Evolutionary conservation across 64 coral and sea anemone genomes (phyloP), one percentile per base, ranked within the genome.

Genomic region (Pocillopora verrucosa): DNA sequence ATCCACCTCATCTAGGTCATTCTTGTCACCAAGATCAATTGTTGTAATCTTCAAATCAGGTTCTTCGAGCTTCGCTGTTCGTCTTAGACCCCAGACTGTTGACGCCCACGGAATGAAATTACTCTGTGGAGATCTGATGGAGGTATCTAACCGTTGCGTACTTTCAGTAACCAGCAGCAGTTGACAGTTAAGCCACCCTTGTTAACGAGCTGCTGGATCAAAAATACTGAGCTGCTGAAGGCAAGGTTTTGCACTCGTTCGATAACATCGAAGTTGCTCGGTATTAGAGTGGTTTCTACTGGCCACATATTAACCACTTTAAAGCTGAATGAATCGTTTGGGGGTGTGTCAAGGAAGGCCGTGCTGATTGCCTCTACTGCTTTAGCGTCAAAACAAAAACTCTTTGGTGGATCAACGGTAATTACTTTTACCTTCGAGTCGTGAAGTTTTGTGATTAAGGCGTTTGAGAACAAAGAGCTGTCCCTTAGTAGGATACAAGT

Each of bases 31-130:
- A 0, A 91, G 73, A 59, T 91, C 89, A 56, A 91, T 35, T 15
- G 68, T 45, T 41, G 56, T 84, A 22, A 91, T 56, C 11, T 24
- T 59, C 2, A 76, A 1, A 22, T 59, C 24, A 0, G 25, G 10
- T 30, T 35, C 34, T 63, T 91, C 89, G 10, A 83, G 65, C 12
- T 34, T 24, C n/a, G 80, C 89, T 9, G 89, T 75, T 75, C 89
- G 80, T 22, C 79, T 59, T 0, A 91, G 67, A 13, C 89, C 89
- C 89, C 89, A 91, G 45, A 91, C 57, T 58, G 80, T 83, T 60
- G 89, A 60, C 9, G 36, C 30, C 89, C 89, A 91, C 17, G 89
- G 89, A n/a, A 90, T 83, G 56, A 24, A 37, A 0, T 4, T 37
- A 0, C 16, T 0, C 14, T n/a, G n/a, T n/a, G n/a, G 0, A 41